These are phyloP conservation scores for Agonopterix arenella DNA, from an alignment of 2,888 invertebrate genomes.

Conservation along the genomic window DNA sequence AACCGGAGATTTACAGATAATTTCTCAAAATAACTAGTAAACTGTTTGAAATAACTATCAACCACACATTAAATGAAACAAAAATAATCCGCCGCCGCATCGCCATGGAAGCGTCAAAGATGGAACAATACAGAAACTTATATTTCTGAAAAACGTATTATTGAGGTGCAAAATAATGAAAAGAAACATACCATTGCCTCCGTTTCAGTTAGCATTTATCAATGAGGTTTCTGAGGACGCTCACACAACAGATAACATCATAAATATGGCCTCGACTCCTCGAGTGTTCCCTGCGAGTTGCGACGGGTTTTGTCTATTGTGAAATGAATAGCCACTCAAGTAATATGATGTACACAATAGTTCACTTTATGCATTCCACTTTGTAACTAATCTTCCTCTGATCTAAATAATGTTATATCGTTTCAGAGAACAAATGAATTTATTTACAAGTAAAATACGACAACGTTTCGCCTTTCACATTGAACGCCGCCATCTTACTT, in stretches of 20 bases:
- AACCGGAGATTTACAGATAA: neutral
- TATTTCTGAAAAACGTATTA: conserved; percentile 24
- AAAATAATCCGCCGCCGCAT: conserved; percentile 68
- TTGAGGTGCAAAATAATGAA: conserved; percentile 21
- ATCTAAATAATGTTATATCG: conserved; percentile 34
- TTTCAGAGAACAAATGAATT: conserved; percentile 54
- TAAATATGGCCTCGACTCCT: conserved; percentile 80
- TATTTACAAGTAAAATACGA: conserved; percentile 73
- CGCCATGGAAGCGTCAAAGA: conserved; percentile 64
- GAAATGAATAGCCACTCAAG: conserved; percentile 60
- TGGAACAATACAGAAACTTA: conserved; percentile 50
- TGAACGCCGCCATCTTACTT: conserved; percentile 82
- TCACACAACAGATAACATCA: conserved; percentile 77
- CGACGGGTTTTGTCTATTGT: conserved; percentile 75
- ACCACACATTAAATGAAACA: conserved; percentile 18
- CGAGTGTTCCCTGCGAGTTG: conserved; percentile 73
- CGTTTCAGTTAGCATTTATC: conserved; percentile 57
- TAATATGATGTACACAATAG: conserved; percentile 38
- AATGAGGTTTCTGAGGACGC: conserved; percentile 71
- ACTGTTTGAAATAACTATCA: neutral
- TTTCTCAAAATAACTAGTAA: neutral
- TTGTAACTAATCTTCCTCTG: conserved; percentile 29
- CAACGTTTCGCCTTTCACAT: conserved; percentile 81
- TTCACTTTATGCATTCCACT: conserved; percentile 53
- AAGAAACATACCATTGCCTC: conserved; percentile 67